Evolutionary conservation across 2,888 invertebrate species (phyloP).

Genomic region (Tubulanus polymorphus): DNA sequence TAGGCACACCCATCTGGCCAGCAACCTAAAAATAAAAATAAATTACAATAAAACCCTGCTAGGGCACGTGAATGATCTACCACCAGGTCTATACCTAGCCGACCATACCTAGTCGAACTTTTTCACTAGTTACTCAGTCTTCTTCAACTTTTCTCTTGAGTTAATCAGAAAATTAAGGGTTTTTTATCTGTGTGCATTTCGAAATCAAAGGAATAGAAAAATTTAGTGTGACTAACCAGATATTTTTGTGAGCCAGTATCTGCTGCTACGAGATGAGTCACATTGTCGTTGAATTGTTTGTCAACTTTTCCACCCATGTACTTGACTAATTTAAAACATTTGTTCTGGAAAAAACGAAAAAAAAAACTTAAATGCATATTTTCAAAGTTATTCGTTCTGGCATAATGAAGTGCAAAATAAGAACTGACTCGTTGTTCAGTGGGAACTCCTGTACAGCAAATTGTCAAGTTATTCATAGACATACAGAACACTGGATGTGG

Average conservation of each 20-base stretch:
- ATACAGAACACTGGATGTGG: slow-evolving; percentile 74
- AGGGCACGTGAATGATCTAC: too few species aligned
- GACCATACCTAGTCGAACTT: too few species aligned
- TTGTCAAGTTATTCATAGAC: slow-evolving; percentile 63
- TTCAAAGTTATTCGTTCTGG: not conserved
- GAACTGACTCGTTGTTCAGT: slow-evolving; percentile 32
- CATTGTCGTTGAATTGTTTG: slow-evolving; percentile 53
- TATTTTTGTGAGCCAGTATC: slow-evolving; percentile 54
- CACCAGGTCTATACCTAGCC: too few species aligned
- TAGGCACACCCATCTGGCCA: slow-evolving; percentile 63
- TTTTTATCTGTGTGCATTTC: too few species aligned
- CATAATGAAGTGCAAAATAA: not conserved
- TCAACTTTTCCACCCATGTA: slow-evolving; percentile 53
- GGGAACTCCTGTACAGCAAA: slow-evolving; percentile 47
- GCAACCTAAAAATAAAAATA: slow-evolving; percentile 64
- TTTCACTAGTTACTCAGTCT: too few species aligned
- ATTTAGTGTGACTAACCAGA: slow-evolving; percentile 37
- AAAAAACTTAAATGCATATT: not conserved
- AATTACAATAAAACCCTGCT: too few species aligned
- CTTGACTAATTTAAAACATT: slow-evolving; percentile 36
- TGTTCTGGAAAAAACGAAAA: slow-evolving; percentile 22
- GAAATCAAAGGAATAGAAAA: too few species aligned
- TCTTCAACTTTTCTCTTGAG: too few species aligned
- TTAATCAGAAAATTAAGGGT: too few species aligned
- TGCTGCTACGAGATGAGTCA: slow-evolving; percentile 77